phyloP scores from a whole-genome alignment of 1,140 invertebrate species.

The Trichonephila clavata region DNA sequence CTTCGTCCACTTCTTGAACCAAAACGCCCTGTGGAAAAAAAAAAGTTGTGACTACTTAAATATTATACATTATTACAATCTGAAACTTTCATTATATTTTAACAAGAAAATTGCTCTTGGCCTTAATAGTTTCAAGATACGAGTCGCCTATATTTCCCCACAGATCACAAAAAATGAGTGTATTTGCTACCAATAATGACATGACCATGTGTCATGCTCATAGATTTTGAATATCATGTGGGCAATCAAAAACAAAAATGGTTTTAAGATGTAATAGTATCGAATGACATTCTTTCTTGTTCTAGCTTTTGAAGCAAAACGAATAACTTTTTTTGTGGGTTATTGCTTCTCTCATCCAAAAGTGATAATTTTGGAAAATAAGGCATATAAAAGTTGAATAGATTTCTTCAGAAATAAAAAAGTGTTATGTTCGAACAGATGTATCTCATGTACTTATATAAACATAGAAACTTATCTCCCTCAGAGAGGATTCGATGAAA shows the following conservation, averaged over 20 bases:
- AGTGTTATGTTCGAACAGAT: background rate
- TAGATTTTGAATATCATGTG: background rate
- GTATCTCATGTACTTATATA: background rate
- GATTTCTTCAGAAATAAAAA: background rate
- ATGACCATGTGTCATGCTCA: background rate
- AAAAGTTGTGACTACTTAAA: background rate
- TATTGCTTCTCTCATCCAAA: background rate
- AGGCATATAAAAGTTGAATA: background rate
- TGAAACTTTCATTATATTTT: no score
- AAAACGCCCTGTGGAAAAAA: constrained; percentile 86
- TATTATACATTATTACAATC: background rate
- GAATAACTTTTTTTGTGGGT: background rate
- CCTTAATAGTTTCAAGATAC: no score
- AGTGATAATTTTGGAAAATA: background rate
- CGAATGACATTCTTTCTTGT: background rate
- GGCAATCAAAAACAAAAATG: background rate
- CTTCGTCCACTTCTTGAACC: constrained; percentile 91
- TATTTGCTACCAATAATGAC: background rate
- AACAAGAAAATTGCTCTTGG: no score
- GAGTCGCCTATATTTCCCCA: no score
- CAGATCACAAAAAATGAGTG: background rate
- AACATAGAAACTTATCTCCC: background rate
- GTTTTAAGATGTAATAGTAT: background rate
- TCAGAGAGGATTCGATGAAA: background rate
- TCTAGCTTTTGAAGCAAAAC: background rate